Evolutionary conservation across 30 jellyfish, hydroid and myxozoan genomes (phyloP).

Genomic region (Chironex yamaguchii): DNA sequence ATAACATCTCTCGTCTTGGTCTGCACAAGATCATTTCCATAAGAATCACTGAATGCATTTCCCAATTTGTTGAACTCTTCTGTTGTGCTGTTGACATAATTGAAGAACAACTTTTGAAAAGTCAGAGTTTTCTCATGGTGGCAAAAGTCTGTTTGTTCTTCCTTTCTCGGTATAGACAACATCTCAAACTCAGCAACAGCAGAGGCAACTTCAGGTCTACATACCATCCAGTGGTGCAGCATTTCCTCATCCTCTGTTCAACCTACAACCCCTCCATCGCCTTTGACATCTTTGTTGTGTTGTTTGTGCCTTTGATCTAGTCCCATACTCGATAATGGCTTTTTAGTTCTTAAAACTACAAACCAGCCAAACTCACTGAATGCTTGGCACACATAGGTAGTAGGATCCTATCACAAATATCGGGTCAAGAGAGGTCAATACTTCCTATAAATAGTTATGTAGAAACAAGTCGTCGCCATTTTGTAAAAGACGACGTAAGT

Average conservation of each 20-base stretch:
- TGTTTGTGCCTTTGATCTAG: background rate
- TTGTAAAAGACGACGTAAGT: too few relatives aligned
- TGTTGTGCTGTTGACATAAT: conserved; percentile 15
- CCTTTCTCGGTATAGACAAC: background rate
- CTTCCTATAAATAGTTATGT: too few relatives aligned
- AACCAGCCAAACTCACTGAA: background rate
- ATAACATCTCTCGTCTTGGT: conserved; percentile 1
- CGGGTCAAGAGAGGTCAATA: too few relatives aligned
- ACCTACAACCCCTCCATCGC: conserved; percentile 14
- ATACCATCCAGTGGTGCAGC: conserved; percentile 10
- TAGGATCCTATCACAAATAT: too few relatives aligned
- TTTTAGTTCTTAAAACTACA: too few relatives aligned
- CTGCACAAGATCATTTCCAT: conserved; percentile 10
- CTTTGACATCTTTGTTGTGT: conserved; percentile 5
- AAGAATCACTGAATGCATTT: conserved; percentile 13
- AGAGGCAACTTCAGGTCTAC: conserved; percentile 1
- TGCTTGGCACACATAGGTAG: conserved; percentile 16
- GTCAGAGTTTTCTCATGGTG: background rate
- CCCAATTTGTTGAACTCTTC: too few relatives aligned
- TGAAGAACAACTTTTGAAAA: background rate
- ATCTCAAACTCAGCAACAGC: conserved; percentile 28
- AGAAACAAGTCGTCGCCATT: too few relatives aligned
- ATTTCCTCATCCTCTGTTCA: conserved; percentile 7
- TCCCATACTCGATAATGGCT: conserved; percentile 21
- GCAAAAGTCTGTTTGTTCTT: background rate